Percentiles rank a stretch among this genome's conserved stretches.
phyloP scores from a whole-genome alignment of 2,888 invertebrate species.

The Agrypnus murinus region DNA sequence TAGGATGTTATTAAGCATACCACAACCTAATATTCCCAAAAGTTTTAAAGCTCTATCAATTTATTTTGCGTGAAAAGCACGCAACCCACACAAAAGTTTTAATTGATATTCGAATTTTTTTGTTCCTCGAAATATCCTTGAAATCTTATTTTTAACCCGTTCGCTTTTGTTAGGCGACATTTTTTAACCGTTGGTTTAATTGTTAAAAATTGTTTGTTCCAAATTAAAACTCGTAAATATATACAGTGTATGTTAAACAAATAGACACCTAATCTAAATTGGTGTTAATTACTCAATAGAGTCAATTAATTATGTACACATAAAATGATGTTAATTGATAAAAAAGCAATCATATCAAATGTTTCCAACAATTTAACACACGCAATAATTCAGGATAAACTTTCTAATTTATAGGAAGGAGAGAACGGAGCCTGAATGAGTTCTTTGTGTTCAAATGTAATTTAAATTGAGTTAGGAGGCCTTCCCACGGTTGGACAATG shows the following conservation, averaged over 20 bases:
- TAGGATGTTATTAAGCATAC: slow-evolving; percentile 1
- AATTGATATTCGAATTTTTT: background rate
- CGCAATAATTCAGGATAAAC: slow-evolving; percentile 38
- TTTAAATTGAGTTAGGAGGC: slow-evolving; percentile 56
- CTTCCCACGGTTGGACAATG: slow-evolving; percentile 58
- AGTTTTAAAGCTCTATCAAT: background rate
- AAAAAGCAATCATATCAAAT: slow-evolving; percentile 13
- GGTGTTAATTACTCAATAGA: no score
- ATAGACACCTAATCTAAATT: no score
- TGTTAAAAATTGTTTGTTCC: no score
- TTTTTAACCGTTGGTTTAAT: no score
- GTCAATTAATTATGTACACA: no score
- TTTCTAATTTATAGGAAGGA: slow-evolving; percentile 40
- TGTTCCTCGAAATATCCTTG: no score
- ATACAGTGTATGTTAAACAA: no score
- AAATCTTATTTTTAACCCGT: no score
- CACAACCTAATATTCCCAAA: background rate
- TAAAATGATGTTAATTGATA: slow-evolving; percentile 1
- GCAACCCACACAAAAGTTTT: background rate
- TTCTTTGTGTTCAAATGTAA: slow-evolving; percentile 52
- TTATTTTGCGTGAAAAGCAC: background rate
- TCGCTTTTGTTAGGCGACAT: no score
- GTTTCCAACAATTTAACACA: slow-evolving; percentile 8
- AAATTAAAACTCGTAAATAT: no score
- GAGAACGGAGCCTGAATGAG: slow-evolving; percentile 38